phyloP scores from a whole-genome alignment of 2,797 vertebrate species.

The Balearica regulorum region DNA sequence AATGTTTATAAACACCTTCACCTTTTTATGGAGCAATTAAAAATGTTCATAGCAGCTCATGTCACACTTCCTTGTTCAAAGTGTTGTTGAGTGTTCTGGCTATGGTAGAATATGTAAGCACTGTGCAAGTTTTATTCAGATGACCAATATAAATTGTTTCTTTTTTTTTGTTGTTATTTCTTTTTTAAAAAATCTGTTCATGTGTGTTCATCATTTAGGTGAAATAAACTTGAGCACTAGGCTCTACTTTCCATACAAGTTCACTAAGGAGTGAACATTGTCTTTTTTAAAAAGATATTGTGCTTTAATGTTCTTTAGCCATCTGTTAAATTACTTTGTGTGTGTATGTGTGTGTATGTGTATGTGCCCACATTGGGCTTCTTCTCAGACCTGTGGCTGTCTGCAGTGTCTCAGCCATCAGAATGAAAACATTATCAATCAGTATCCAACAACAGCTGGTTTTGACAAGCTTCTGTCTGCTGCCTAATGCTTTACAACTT shows the following conservation, averaged over 20 bases:
- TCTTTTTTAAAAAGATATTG: constrained; percentile 61
- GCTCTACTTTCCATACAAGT: constrained; percentile 43
- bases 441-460: constrained; percentile 91
- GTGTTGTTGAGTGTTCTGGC: constrained; percentile 40
- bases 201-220: constrained; percentile 26
- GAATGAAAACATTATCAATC: constrained; percentile 96
- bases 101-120: neutral
- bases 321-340: constrained; percentile 78
- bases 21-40: constrained; percentile 16
- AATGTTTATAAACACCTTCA: constrained; percentile 25
- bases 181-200: neutral
- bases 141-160: neutral
- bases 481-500: constrained; percentile 91
- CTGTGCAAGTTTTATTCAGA: constrained; percentile 11
- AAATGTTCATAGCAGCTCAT: neutral
- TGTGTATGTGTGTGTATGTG: constrained; percentile 32
- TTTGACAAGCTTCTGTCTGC: constrained; percentile 94
- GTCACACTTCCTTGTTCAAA: constrained; percentile 17
- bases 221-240: constrained; percentile 43
- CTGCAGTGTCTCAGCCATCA: constrained; percentile 78
- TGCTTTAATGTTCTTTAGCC: constrained; percentile 67
- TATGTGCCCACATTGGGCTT: constrained; percentile 64
- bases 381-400: constrained; percentile 74
- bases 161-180: neutral
- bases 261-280: constrained; percentile 60